Evolutionary conservation across 2,888 invertebrate species (phyloP), one percentile per base, ranked within the genome.

Genomic region (Peribatodes rhomboidaria): DNA sequence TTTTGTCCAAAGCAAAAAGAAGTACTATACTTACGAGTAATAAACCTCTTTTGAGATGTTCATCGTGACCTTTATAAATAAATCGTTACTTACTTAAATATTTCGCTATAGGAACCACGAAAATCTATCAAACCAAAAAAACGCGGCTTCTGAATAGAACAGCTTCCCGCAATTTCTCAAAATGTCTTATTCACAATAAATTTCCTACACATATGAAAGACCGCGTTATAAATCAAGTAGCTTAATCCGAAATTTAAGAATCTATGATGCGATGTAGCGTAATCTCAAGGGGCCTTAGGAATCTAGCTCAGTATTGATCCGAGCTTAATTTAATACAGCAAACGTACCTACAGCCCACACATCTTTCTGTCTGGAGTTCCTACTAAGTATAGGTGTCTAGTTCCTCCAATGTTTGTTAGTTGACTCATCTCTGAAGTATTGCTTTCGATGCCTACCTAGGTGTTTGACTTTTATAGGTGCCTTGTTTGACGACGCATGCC

Each of bases 231-330:
- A 4, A 27, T 27, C 27, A 27, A 27, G 27, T 4, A 27, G 27
- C 6, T 27, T 6, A 27, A 6, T 27, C 3, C 3, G 27, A 27
- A 27, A 27, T 2, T 27, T 27, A n/a, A n/a, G n/a, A n/a, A n/a
- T n/a, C 6, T 27, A 27, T 27, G 27, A 27, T 27, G 27, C 27
- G 27, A 37, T 37, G 13, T 44, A 20, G 11, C 44, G 20, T 20
- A 20, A 9, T 11, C 20, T 22, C 22, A 46, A 46, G 13, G 22
- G 31, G 33, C 39, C 27, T 27, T 41, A 14, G 42, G 39, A 62
- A 64, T 54, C 42, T 55, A 65, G 65, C 18, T 42, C 61, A 60
- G 52, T 60, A 65, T 61, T 46, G 65, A 65, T 65, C 52, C 11
- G 41, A 55, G 39, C 20, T 33, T 20, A 35, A 50, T 41, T 54